Evolutionary conservation across 2,113 vertebrate genomes (phyloP).

Genomic region (Sorex fumeus): DNA sequence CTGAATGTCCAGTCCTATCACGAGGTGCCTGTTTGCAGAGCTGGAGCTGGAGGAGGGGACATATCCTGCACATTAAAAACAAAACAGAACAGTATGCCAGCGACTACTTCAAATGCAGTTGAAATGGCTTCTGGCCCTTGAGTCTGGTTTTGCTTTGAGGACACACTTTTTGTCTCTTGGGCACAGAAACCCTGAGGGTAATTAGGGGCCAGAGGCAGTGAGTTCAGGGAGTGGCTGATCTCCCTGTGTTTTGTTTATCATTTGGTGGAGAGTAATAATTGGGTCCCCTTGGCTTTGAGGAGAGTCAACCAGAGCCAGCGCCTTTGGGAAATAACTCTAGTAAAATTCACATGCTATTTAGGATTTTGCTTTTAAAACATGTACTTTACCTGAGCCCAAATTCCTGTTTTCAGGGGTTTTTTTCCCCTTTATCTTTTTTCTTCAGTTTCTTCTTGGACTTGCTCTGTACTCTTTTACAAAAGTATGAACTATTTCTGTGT

Average conservation of each 20-base stretch:
- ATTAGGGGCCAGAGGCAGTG: slow-evolving; percentile 20
- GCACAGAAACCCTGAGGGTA: slow-evolving; percentile 56
- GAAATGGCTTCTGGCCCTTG: too few relatives aligned
- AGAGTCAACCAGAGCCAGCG: slow-evolving; percentile 8
- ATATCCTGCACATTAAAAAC: too few relatives aligned
- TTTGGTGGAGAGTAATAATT: slow-evolving; percentile 75
- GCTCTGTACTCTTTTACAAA: not conserved
- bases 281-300: slow-evolving; percentile 63
- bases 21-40: not conserved
- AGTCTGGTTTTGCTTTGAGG: not conserved
- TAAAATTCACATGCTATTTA: slow-evolving; percentile 69
- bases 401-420: not conserved
- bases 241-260: slow-evolving; percentile 73
- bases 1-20: too few relatives aligned
- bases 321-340: slow-evolving; percentile 60
- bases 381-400: not conserved
- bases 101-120: too few relatives aligned
- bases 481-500: not conserved
- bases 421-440: not conserved
- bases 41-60: too few relatives aligned
- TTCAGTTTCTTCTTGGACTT: slow-evolving; percentile 22
- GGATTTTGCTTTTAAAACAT: slow-evolving; percentile 40
- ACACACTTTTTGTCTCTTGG: not conserved
- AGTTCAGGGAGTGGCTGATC: not conserved
- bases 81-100: too few relatives aligned